Evolutionary conservation across 2,888 invertebrate genomes (phyloP).

Genomic region (Lagria hirta): DNA sequence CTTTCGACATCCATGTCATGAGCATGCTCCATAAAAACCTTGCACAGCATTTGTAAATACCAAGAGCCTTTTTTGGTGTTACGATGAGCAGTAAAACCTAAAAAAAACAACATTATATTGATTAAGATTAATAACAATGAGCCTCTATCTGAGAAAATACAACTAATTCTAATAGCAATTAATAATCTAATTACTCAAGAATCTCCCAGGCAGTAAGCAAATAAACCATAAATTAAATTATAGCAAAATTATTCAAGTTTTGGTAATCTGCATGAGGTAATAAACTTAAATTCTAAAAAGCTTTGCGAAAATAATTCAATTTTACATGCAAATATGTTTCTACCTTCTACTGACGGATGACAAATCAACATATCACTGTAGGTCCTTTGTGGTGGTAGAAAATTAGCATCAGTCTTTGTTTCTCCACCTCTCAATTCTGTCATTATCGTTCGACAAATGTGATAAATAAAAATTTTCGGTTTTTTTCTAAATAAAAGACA

Average conservation of each 20-base stretch:
- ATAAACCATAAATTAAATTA: too few species aligned
- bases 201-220: too few species aligned
- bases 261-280: too few species aligned
- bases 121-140: neutral
- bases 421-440: conserved; percentile 1
- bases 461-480: conserved; percentile 73
- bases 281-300: too few species aligned
- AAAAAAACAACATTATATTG: conserved; percentile 27
- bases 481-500: conserved; percentile 60
- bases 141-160: too few species aligned
- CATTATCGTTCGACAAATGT: conserved; percentile 62
- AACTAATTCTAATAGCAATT: too few species aligned
- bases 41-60: conserved; percentile 69
- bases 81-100: conserved; percentile 63
- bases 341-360: conserved; percentile 17
- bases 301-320: too few species aligned
- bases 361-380: conserved; percentile 22
- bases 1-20: conserved; percentile 64
- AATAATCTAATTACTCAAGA: too few species aligned
- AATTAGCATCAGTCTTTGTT: conserved; percentile 12
- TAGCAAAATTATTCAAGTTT: too few species aligned
- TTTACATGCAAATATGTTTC: conserved; percentile 1
- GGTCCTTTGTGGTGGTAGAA: conserved; percentile 3
- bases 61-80: conserved; percentile 64
- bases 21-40: conserved; percentile 65